Percentiles rank a stretch among this genome's conserved stretches.
Evolutionary conservation across 2,113 vertebrate species (phyloP).

Genomic region (Melanocharis versteri): DNA sequence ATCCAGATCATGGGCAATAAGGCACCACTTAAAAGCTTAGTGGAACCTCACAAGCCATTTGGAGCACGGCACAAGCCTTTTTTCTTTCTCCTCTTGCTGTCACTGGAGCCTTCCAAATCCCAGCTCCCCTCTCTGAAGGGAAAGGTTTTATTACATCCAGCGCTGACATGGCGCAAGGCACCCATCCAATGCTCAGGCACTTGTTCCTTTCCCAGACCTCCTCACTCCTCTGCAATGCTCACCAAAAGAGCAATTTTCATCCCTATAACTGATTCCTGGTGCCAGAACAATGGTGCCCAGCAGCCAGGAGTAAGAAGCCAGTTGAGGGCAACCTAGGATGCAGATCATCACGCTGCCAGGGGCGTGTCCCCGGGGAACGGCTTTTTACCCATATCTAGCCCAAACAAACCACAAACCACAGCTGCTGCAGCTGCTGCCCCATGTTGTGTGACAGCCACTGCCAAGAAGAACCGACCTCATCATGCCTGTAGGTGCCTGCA

Average conservation of each 20-base stretch:
- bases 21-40: background rate
- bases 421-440: background rate
- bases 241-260: background rate
- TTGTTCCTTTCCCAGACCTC: background rate
- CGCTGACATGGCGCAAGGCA: background rate
- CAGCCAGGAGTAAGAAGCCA: background rate
- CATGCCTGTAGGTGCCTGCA: background rate
- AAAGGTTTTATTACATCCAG: background rate
- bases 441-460: background rate
- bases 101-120: background rate
- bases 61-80: background rate
- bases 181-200: background rate
- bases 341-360: background rate
- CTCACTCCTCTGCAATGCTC: background rate
- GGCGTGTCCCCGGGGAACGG: rapidly evolving
- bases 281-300: background rate
- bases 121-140: background rate
- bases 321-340: background rate
- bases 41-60: background rate
- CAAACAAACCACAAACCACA: background rate
- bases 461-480: background rate
- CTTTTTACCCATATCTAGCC: background rate
- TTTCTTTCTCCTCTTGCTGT: background rate
- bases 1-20: background rate
- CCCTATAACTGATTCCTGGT: background rate